Evolutionary conservation across 2,113 vertebrate species (phyloP).

Genomic region (Peromyscus polionotus): DNA sequence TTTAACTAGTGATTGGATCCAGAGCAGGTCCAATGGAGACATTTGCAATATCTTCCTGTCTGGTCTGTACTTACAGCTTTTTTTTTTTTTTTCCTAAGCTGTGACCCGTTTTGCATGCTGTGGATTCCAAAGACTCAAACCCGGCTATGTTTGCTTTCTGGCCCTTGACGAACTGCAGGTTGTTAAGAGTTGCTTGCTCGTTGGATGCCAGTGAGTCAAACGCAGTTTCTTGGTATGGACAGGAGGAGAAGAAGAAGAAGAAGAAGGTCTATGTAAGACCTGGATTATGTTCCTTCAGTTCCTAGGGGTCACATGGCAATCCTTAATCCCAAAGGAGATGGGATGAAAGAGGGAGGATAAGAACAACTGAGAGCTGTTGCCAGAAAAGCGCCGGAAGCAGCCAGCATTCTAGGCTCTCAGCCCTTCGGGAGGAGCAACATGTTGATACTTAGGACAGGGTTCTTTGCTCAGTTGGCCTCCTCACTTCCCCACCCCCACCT

Average conservation of each 20-base stretch:
- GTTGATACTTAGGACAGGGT: not conserved
- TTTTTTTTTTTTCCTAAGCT: not conserved
- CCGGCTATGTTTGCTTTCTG: constrained; percentile 41
- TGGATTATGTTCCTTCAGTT: not conserved
- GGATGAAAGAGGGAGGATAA: not conserved
- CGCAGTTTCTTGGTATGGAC: not conserved
- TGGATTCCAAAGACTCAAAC: constrained; percentile 58
- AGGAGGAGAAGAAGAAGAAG: not conserved
- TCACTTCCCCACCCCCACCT: not conserved
- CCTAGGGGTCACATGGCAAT: not conserved
- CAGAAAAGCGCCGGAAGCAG: constrained; percentile 30
- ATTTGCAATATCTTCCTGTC: not conserved
- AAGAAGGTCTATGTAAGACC: not conserved
- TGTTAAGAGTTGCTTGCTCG: not conserved
- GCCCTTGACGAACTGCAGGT: not conserved
- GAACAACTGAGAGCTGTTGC: not conserved
- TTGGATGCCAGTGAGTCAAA: not conserved
- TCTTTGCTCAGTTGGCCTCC: not conserved
- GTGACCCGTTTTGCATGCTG: constrained; percentile 58
- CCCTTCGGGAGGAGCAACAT: not conserved
- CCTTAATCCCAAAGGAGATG: not conserved
- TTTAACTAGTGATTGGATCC: constrained; percentile 23
- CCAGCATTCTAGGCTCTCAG: not conserved
- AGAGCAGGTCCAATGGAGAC: not conserved
- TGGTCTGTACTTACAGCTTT: constrained; percentile 5